Evolutionary conservation across 2,888 invertebrate species (phyloP).

Genomic region (Brenthis ino): DNA sequence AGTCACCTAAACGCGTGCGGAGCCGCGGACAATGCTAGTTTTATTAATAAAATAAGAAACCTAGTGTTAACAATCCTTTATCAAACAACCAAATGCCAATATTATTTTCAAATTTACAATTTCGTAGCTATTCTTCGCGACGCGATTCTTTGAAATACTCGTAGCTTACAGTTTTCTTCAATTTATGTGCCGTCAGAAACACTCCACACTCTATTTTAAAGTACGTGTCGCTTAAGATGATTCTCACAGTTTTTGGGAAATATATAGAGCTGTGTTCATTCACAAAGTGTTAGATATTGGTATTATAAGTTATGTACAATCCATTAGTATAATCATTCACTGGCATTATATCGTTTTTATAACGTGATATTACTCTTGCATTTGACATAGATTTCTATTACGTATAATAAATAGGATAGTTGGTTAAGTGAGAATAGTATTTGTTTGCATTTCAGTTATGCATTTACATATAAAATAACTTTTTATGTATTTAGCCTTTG

Average conservation of each 20-base stretch:
- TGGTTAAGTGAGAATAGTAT: too few relatives aligned
- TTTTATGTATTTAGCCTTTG: too few relatives aligned
- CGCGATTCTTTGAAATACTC: constrained; percentile 26
- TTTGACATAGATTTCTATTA: too few relatives aligned
- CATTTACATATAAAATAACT: too few relatives aligned
- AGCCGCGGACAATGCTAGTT: too few relatives aligned
- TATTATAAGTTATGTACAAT: background rate
- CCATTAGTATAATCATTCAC: background rate
- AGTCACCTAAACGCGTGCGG: too few relatives aligned
- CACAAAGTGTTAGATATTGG: background rate
- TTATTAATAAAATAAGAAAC: too few relatives aligned
- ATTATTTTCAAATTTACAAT: constrained; percentile 26
- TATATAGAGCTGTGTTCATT: background rate
- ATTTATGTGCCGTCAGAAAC: constrained; percentile 33
- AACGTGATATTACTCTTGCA: background rate
- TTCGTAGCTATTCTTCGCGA: constrained; percentile 10
- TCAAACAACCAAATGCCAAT: background rate
- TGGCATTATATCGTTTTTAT: background rate
- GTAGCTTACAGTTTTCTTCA: constrained; percentile 28
- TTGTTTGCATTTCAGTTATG: too few relatives aligned
- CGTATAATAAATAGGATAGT: too few relatives aligned
- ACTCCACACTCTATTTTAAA: constrained; percentile 29
- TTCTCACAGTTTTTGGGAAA: background rate
- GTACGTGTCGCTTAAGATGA: constrained; percentile 28
- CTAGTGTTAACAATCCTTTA: background rate